These are phyloP conservation scores for Drosophila antonietae DNA, from an alignment of 2,888 invertebrate genomes.

Conservation along the genomic window DNA sequence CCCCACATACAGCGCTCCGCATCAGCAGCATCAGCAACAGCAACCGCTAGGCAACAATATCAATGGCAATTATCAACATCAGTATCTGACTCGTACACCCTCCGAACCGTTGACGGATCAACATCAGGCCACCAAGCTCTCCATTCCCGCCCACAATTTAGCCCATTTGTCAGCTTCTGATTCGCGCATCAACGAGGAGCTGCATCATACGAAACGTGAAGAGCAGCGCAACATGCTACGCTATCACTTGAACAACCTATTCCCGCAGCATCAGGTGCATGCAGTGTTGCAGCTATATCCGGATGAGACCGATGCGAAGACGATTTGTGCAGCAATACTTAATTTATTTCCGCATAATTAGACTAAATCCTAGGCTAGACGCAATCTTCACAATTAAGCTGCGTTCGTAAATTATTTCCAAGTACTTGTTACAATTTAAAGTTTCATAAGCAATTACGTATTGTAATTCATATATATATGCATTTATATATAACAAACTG, in stretches of 20 bases:
- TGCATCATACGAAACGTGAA: slow-evolving; percentile 66
- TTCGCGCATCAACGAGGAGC: slow-evolving; percentile 68
- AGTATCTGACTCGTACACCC: slow-evolving; percentile 72
- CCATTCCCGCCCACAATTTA: slow-evolving; percentile 63
- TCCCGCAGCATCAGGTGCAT: slow-evolving; percentile 95
- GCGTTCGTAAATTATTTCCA: slow-evolving; percentile 58
- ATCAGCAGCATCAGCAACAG: slow-evolving; percentile 27
- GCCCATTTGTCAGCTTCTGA: slow-evolving; percentile 69
- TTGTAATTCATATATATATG: slow-evolving; percentile 45
- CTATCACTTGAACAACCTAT: slow-evolving; percentile 95
- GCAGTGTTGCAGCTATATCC: slow-evolving; percentile 95
- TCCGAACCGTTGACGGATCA: slow-evolving; percentile 69
- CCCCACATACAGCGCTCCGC: slow-evolving; percentile 57
- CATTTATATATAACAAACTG: slow-evolving; percentile 15
- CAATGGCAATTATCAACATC: slow-evolving; percentile 50
- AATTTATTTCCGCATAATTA: slow-evolving; percentile 88
- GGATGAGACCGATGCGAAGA: slow-evolving; percentile 94
- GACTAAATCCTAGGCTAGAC: slow-evolving; percentile 59
- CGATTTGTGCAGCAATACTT: slow-evolving; percentile 94
- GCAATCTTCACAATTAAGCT: slow-evolving; percentile 44
- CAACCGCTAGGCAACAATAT: slow-evolving; percentile 20
- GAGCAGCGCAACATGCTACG: slow-evolving; percentile 92
- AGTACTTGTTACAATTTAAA: slow-evolving; percentile 49
- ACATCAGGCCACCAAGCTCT: slow-evolving; percentile 41
- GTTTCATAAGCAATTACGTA: slow-evolving; percentile 56